Percentiles rank a stretch among this genome's conserved stretches.
Evolutionary conservation across 2,113 vertebrate species (phyloP).

Genomic region (Rousettus leschenaultii): DNA sequence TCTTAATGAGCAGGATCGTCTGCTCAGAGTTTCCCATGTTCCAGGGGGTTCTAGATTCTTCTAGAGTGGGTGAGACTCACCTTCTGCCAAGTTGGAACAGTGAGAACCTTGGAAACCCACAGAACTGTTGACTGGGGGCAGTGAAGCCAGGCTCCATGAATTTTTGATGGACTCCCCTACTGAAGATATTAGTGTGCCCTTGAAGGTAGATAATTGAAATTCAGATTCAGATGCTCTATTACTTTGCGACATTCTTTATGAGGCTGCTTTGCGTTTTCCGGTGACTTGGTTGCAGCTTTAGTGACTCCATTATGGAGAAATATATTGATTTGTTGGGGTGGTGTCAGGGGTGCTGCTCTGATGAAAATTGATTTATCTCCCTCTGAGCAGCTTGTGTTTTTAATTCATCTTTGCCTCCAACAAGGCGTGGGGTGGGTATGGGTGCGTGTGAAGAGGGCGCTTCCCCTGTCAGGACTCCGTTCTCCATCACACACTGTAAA

Average conservation of each 20-base stretch:
- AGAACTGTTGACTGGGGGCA: neutral
- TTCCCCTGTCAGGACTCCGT: slow-evolving; percentile 10
- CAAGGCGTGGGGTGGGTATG: slow-evolving; percentile 18
- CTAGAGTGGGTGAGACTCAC: neutral
- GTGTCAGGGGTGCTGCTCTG: slow-evolving; percentile 31
- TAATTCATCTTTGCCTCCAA: slow-evolving; percentile 62
- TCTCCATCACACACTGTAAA: slow-evolving; percentile 48
- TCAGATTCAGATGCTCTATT: slow-evolving; percentile 62
- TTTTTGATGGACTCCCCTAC: slow-evolving; percentile 55
- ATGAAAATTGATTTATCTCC: slow-evolving; percentile 64
- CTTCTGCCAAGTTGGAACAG: neutral
- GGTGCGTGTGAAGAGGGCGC: neutral
- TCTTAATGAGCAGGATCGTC: neutral
- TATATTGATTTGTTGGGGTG: slow-evolving; percentile 54
- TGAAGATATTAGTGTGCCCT: slow-evolving; percentile 29
- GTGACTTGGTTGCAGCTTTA: slow-evolving; percentile 33
- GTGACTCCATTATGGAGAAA: slow-evolving; percentile 42
- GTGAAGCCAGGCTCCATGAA: slow-evolving; percentile 21
- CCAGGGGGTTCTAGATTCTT: neutral
- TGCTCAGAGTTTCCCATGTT: neutral
- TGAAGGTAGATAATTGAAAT: slow-evolving; percentile 66
- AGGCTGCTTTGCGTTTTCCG: slow-evolving; percentile 29
- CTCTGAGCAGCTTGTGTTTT: slow-evolving; percentile 69
- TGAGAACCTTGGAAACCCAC: neutral
- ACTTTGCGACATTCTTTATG: slow-evolving; percentile 56